Conservation (phyloP, 2,113 vertebrate genomes). For the Paramisgurnus dabryanus region DNA sequence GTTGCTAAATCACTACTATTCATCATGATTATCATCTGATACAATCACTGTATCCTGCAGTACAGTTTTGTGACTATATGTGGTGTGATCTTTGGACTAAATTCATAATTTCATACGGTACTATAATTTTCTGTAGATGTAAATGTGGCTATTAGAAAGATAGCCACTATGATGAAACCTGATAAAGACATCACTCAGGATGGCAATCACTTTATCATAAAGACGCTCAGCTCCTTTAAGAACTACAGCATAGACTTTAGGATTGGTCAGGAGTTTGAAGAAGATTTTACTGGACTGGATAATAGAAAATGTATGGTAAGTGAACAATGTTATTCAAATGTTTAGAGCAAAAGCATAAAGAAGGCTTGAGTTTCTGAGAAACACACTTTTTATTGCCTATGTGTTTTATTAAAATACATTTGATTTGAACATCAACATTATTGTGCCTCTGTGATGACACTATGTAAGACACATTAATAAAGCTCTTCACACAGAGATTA, state of each 20-base stretch:
- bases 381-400: too few relatives aligned
- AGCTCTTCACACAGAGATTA: too few relatives aligned
- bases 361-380: neutral
- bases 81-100: neutral
- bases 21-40: too few relatives aligned
- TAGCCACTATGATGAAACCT: slow-evolving; percentile 89
- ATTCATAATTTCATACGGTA: neutral
- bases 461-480: too few relatives aligned
- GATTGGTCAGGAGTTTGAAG: slow-evolving; percentile 91
- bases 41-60: too few relatives aligned
- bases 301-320: slow-evolving; percentile 95
- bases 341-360: neutral
- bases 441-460: too few relatives aligned
- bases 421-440: too few relatives aligned
- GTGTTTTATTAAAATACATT: too few relatives aligned
- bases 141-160: slow-evolving; percentile 92
- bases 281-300: slow-evolving; percentile 91
- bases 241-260: slow-evolving; percentile 98
- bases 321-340: neutral
- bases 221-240: slow-evolving; percentile 92
- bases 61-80: too few relatives aligned
- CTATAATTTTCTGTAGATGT: slow-evolving; percentile 74
- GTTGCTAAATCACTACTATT: too few relatives aligned
- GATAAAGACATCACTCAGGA: slow-evolving; percentile 94
- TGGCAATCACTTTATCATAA: slow-evolving; percentile 90